Percentiles rank a stretch among this genome's conserved stretches.
phyloP scores from a whole-genome alignment of 2,888 invertebrate genomes.

The Pemphredon lugubris region DNA sequence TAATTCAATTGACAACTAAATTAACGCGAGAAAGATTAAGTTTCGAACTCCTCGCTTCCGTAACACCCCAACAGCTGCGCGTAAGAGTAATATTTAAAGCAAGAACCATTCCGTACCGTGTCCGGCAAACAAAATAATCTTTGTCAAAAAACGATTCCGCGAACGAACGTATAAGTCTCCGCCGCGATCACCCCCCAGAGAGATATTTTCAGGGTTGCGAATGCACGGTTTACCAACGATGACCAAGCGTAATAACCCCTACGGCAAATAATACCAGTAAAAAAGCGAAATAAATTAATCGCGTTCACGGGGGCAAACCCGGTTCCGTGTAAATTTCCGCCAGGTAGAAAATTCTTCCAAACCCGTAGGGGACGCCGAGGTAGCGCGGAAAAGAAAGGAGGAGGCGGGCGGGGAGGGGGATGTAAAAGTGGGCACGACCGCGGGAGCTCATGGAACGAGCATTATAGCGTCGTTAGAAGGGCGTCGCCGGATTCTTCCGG shows the following conservation, averaged over 20 bases:
- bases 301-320: conserved; percentile 35
- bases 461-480: conserved; percentile 70
- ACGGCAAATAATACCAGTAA: no score
- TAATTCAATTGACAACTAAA: no score
- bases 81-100: neutral
- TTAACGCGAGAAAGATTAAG: no score
- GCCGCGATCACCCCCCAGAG: conserved; percentile 42
- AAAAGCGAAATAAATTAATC: conserved; percentile 64
- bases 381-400: neutral
- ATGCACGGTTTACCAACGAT: no score
- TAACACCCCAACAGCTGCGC: no score
- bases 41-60: no score
- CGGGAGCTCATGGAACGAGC: conserved; percentile 57
- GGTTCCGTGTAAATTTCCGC: no score
- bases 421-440: conserved; percentile 42
- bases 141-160: no score
- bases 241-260: no score
- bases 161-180: neutral
- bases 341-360: no score
- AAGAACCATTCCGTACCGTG: neutral
- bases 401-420: neutral
- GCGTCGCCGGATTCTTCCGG: conserved; percentile 67
- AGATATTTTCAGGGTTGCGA: conserved; percentile 35
- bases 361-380: neutral
- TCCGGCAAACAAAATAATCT: no score